phyloP scores from a whole-genome alignment of 2,113 vertebrate genomes.

The Sinocyclocheilus anophthalmus region DNA sequence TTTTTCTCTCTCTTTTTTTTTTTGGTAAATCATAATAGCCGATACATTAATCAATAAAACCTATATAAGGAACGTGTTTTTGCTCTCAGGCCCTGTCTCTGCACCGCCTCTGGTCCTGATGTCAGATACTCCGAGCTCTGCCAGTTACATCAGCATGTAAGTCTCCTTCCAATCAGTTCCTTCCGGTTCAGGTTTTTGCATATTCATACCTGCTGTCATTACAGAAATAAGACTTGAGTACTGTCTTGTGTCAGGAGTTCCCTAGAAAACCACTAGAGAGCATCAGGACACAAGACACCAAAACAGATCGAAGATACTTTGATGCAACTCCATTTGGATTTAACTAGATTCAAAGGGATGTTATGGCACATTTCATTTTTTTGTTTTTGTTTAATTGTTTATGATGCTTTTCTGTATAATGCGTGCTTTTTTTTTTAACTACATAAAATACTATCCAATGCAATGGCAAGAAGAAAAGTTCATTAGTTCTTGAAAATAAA shows the following conservation, averaged over 20 bases:
- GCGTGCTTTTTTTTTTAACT: too few relatives aligned
- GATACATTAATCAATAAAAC: neutral
- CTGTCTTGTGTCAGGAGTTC: neutral
- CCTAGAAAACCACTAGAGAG: slow-evolving; percentile 17
- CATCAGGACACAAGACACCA: neutral
- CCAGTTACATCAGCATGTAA: slow-evolving; percentile 3
- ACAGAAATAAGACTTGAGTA: neutral
- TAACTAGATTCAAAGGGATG: neutral
- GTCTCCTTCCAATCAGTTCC: neutral
- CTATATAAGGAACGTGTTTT: neutral
- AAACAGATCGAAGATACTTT: neutral
- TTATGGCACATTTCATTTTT: too few relatives aligned
- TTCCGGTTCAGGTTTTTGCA: neutral
- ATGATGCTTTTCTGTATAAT: too few relatives aligned
- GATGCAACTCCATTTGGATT: too few relatives aligned
- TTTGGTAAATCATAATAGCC: neutral
- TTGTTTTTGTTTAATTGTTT: too few relatives aligned
- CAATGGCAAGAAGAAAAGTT: too few relatives aligned
- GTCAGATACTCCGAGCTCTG: neutral
- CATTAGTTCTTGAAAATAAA: too few relatives aligned
- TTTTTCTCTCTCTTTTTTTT: neutral
- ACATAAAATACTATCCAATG: too few relatives aligned
- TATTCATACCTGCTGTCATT: neutral
- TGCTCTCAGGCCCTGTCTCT: neutral
- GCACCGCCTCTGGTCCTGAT: neutral